Base-by-base conservation (phyloP, 2,888 invertebrate genomes). In the Didymodactylos carnosus region DNA sequence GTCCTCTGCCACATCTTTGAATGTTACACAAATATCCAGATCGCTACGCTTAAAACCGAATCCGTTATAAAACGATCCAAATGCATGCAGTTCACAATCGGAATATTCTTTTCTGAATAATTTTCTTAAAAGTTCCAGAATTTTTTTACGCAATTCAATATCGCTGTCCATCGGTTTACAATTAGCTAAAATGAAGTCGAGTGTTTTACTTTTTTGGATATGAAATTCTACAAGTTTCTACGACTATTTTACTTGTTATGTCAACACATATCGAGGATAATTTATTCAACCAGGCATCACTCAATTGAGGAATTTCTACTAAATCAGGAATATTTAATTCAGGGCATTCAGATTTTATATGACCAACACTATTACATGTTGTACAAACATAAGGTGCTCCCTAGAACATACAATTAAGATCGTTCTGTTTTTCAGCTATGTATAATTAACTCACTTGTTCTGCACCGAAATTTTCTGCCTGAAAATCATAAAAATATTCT, bases 31-130 rank as follows among this genome's bases (percentile, higher is more conserved):
- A 40, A 87, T 84, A 78, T 87, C 87, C 73, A 87, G 80, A 80
- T 87, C 87, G 77, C 87, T 87, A 16, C 81, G 79, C 40, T 80
- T 80, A 76, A 86, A 85, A 7, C 87, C 87, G 81, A 87, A 87
- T 6, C 87, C 87, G 81, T 87, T 87, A 77, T 82, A 82, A 0
- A 86, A 86, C 0, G 87, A 87, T 2, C 87, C 87, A 82, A 87
- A 87, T 73, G 87, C 79, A 53, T 82, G 78, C 19, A 87, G 79
- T 19, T 80, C 78, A 2, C 85, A 85, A 76, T 84, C 84, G 79
- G 80, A 73, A 51, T 73, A 75, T 27, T 75, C 70, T 23, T 71
- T 70, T 19, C 35, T 39, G 2, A 75, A 62, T 49, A 73, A 41
- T 23, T n/a, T 39, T 39, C 49, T 23, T 27, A 75, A 72, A 35